Base-by-base conservation (phyloP, 2,888 invertebrate genomes). In the Leucozona laternaria region DNA sequence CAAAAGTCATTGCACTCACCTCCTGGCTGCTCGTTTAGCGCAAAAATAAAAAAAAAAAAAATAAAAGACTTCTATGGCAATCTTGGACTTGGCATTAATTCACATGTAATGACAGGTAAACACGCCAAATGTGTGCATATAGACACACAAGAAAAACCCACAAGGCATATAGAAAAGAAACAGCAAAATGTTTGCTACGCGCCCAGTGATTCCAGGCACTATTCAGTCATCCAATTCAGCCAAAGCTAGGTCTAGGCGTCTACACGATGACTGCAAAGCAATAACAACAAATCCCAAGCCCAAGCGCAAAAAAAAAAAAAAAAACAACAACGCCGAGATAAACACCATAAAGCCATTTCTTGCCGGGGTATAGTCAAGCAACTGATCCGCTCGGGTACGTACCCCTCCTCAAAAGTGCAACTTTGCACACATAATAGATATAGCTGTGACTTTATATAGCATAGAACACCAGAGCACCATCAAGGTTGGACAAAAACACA, bases 81-180 rank as follows among this genome's bases (percentile, higher is more conserved):
- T 79, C 86, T 79, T 82, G 86, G 86, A 82, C 82, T 86, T 86
- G 81, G 86, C 82, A 86, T 86, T 82, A 86, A 86, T 86, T 86
- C 86, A 82, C 78, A 66, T 82, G 79, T 86, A 86, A 86, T 82
- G 86, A 86, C 86, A 86, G 82, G 78, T 78, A 86, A 86, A 82
- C 86, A 86, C 86, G 82, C 81, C 81, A 86, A 86, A 82, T 86
- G 86, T 82, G 81, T 77, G 82, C 58, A 53, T 40, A 57, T 37
- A 82, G 48, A 64, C 82, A 78, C 62, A 70, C 66, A 31, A 55
- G 43, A 70, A 75, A 79, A 78, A 71, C 66, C 73, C 77, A 75
- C 75, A 73, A 86, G 86, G 15, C 72, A 60, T 50, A 37, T 40
- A 50, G 58, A 45, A 45, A 28, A 40, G 48, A 48, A 68, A 57